These are phyloP conservation scores for Lydus trimaculatus DNA, from an alignment of 2,888 invertebrate genomes.

Conservation along the genomic window DNA sequence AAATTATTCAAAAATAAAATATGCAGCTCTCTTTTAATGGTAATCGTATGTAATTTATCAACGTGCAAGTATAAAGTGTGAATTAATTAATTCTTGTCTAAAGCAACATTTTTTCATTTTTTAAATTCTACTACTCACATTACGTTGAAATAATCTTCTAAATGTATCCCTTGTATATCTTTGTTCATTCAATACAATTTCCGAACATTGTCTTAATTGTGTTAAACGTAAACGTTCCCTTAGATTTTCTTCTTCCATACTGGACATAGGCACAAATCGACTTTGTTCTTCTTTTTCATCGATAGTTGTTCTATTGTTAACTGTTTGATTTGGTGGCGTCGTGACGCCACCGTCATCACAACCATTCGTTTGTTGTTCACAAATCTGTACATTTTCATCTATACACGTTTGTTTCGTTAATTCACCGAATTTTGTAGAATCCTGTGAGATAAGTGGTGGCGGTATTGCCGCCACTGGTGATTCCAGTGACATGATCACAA, in stretches of 20 bases:
- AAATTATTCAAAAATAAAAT: too few relatives aligned
- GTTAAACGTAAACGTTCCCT: conserved; percentile 68
- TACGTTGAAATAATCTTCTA: conserved; percentile 71
- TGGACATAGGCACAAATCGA: conserved; percentile 64
- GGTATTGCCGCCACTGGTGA: conserved; percentile 14
- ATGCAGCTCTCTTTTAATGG: too few relatives aligned
- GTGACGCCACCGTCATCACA: conserved; percentile 31
- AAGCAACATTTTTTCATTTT: too few relatives aligned
- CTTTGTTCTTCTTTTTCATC: conserved; percentile 46
- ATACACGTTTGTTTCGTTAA: too few relatives aligned
- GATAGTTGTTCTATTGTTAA: conserved; percentile 34
- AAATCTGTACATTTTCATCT: conserved; percentile 10
- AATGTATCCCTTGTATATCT: conserved; percentile 71
- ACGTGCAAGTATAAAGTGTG: too few relatives aligned
- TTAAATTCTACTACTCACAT: conserved; percentile 65
- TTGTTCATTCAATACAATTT: conserved; percentile 70
- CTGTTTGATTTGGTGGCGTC: conserved; percentile 35
- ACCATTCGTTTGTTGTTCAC: conserved; percentile 23
- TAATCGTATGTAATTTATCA: too few relatives aligned
- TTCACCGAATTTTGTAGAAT: too few relatives aligned
- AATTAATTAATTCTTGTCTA: too few relatives aligned
- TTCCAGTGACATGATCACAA: conserved; percentile 32
- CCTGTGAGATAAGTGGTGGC: conserved; percentile 18
- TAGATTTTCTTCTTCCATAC: conserved; percentile 76
- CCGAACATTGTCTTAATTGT: conserved; percentile 71